phyloP scores from a whole-genome alignment of 2,888 invertebrate species.

The Oeneis ivallda region DNA sequence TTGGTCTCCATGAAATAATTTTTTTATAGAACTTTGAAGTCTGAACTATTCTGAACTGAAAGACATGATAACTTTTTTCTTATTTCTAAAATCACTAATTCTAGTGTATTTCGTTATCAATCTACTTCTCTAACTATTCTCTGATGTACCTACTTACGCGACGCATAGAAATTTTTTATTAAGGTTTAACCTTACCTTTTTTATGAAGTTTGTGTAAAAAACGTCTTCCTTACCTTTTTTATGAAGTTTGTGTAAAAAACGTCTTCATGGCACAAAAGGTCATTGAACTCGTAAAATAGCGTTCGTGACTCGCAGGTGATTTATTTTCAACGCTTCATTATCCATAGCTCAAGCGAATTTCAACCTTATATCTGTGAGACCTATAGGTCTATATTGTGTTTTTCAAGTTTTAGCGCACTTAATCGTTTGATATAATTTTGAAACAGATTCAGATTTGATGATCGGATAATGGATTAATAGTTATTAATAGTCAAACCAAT shows the following conservation, averaged over 20 bases:
- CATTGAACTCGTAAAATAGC: background rate
- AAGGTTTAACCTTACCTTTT: too few species aligned
- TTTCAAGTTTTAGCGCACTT: background rate
- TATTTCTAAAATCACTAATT: too few species aligned
- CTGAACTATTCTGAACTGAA: too few species aligned
- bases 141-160: background rate
- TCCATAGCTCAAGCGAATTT: background rate
- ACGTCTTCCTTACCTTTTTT: background rate
- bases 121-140: too few species aligned
- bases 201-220: constrained; percentile 5
- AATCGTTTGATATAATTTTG: constrained; percentile 2
- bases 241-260: constrained; percentile 4
- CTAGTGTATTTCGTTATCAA: too few species aligned
- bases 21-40: too few species aligned
- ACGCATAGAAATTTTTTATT: background rate
- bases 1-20: too few species aligned
- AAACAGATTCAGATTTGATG: background rate
- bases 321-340: constrained; percentile 8
- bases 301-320: constrained; percentile 8
- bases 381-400: background rate
- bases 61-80: too few species aligned
- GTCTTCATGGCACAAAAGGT: background rate
- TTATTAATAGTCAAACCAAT: background rate
- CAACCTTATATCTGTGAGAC: background rate
- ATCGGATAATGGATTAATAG: background rate